Evolutionary conservation across 2,888 invertebrate species (phyloP).

Genomic region (Eilema depressum): DNA sequence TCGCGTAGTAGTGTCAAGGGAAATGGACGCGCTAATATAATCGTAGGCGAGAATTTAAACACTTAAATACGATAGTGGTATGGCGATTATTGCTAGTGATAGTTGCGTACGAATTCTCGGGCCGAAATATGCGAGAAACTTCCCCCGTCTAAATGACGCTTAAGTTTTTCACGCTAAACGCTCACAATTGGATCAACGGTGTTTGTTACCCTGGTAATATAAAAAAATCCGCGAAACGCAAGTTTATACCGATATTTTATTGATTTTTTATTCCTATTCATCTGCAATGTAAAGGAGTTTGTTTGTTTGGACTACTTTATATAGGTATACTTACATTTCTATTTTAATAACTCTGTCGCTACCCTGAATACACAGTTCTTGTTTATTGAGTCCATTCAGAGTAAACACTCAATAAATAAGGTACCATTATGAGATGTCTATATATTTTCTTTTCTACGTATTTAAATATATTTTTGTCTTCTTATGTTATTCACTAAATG

Average conservation of each 20-base stretch:
- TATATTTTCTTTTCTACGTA: neutral
- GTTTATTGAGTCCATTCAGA: constrained; percentile 1
- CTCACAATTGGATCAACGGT: neutral
- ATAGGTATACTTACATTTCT: constrained; percentile 1
- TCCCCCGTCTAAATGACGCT: no score
- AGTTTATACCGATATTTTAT: neutral
- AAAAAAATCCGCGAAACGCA: neutral
- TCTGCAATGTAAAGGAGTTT: neutral
- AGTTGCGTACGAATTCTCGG: no score
- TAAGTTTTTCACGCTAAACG: neutral
- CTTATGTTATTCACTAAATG: neutral
- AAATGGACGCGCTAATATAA: no score
- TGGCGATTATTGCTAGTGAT: no score
- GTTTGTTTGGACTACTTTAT: neutral
- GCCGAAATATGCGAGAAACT: no score
- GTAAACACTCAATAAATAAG: neutral
- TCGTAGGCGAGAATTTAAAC: no score
- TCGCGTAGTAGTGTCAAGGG: no score
- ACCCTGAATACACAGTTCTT: neutral
- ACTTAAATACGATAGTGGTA: no score
- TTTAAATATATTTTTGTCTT: neutral
- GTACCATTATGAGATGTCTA: neutral
- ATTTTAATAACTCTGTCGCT: neutral
- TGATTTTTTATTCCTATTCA: neutral
- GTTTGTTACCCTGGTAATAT: neutral